These are phyloP conservation scores for Leptobrachium ailaonicum DNA, from an alignment of 2,113 vertebrate species.

Conservation along the genomic window DNA sequence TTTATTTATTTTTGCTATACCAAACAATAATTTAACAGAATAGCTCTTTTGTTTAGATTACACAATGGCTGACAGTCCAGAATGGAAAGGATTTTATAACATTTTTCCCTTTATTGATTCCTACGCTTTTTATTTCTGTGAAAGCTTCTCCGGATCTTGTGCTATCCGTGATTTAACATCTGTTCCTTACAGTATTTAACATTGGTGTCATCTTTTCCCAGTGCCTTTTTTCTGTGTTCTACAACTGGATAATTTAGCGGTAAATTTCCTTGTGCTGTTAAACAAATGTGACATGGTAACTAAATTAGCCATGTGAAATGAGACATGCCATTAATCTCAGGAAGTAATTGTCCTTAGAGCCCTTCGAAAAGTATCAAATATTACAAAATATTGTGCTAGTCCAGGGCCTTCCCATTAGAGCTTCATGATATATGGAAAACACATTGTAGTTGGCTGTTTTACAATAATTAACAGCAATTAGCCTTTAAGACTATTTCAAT, in stretches of 20 bases:
- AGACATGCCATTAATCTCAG: conserved; percentile 45
- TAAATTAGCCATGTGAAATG: conserved; percentile 44
- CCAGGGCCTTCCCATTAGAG: conserved; percentile 12
- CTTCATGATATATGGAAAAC: conserved; percentile 19
- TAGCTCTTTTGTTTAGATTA: no score
- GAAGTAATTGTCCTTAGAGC: conserved; percentile 45
- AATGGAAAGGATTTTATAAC: conserved; percentile 4
- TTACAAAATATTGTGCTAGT: conserved; percentile 28
- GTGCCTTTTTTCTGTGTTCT: background rate
- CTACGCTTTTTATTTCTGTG: background rate
- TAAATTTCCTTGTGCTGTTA: conserved; percentile 25
- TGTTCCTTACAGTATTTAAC: conserved; percentile 17
- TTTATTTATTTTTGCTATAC: no score
- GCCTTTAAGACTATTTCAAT: background rate
- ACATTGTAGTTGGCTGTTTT: conserved; percentile 14
- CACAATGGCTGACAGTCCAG: background rate
- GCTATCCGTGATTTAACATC: conserved; percentile 18
- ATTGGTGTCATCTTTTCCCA: conserved; percentile 16
- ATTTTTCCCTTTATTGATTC: background rate
- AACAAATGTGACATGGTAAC: conserved; percentile 43
- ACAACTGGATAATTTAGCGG: conserved; percentile 30
- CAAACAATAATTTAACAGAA: no score
- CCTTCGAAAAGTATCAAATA: conserved; percentile 48
- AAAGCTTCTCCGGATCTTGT: background rate
- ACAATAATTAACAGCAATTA: conserved; percentile 15